Evolutionary conservation across 35 echinoderm and acorn worm genomes (phyloP).

Genomic region (Ophiothrix spiculata): DNA sequence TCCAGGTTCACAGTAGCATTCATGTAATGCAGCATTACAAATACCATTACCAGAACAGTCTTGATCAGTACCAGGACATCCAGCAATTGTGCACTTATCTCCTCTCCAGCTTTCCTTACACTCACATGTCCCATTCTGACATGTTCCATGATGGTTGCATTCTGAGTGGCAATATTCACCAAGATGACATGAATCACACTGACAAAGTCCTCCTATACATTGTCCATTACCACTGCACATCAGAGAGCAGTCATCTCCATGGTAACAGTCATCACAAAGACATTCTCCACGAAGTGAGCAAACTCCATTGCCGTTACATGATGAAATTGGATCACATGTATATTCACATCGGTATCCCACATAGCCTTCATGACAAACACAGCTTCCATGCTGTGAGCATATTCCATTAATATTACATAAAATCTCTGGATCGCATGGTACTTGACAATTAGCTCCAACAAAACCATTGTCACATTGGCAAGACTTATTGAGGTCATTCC

Average conservation of each 20-base stretch:
- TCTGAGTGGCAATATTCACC: constrained; percentile 70
- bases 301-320: constrained; percentile 72
- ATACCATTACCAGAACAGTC: constrained; percentile 87
- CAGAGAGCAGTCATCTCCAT: constrained; percentile 52
- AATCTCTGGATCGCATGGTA: constrained; percentile 34
- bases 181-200: constrained; percentile 73
- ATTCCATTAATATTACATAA: constrained; percentile 64
- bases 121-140: constrained; percentile 40
- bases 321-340: constrained; percentile 41
- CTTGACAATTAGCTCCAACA: constrained; percentile 74
- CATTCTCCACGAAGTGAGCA: constrained; percentile 66
- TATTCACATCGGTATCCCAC: constrained; percentile 88
- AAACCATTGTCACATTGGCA: constrained; percentile 60
- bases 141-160: constrained; percentile 62
- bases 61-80: constrained; percentile 61
- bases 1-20: constrained; percentile 79
- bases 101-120: constrained; percentile 71
- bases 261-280: constrained; percentile 66
- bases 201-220: constrained; percentile 45
- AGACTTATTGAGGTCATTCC: constrained; percentile 1
- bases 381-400: constrained; percentile 61
- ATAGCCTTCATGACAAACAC: constrained; percentile 60
- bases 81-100: constrained; percentile 55
- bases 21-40: constrained; percentile 72
- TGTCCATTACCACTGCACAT: constrained; percentile 56